phyloP scores from a whole-genome alignment of 2,113 vertebrate species.

The Phoenicopterus ruber region DNA sequence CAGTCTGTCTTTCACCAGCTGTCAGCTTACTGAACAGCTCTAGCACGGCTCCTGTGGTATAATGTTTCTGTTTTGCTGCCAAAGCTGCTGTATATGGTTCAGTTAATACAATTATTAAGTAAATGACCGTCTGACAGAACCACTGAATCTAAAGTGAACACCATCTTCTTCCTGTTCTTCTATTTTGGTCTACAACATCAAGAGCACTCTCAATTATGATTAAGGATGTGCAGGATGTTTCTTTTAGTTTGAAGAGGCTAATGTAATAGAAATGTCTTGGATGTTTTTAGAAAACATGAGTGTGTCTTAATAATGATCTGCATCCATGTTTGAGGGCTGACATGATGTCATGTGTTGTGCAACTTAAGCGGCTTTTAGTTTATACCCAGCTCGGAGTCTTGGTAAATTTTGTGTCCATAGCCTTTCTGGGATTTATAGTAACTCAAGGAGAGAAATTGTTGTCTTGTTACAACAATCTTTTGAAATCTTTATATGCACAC shows the following conservation, averaged over 20 bases:
- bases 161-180: not conserved
- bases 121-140: not conserved
- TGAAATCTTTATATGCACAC: not conserved
- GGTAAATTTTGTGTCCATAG: not conserved
- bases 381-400: not conserved
- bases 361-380: not conserved
- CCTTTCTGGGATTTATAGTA: not conserved
- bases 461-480: not conserved
- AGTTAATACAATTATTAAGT: slow-evolving; percentile 14
- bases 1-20: not conserved
- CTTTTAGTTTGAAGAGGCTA: not conserved
- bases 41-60: not conserved
- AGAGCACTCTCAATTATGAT: not conserved
- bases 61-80: slow-evolving; percentile 15
- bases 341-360: not conserved
- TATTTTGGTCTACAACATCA: not conserved
- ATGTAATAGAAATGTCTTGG: not conserved
- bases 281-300: not conserved
- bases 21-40: not conserved
- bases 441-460: not conserved
- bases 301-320: not conserved
- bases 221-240: not conserved
- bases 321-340: not conserved
- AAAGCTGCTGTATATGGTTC: slow-evolving; percentile 7
- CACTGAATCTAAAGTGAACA: not conserved